Evolutionary conservation across 2,797 vertebrate genomes (phyloP), one percentile per base, ranked within the genome.

Genomic region (Arnoldichthys spilopterus): DNA sequence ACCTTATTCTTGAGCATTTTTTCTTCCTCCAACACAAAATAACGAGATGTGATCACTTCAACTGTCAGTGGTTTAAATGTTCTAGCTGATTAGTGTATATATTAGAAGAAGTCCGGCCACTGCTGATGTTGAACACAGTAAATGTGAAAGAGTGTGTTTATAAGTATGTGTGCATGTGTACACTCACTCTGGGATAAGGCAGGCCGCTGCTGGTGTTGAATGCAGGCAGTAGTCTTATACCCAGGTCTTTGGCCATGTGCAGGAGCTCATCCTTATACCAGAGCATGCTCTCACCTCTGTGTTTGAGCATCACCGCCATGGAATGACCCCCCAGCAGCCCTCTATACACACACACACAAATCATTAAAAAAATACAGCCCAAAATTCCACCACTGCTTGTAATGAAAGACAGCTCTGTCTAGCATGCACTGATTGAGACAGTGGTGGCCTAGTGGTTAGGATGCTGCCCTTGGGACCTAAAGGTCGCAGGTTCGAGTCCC

Each of bases 191-290:
- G 81, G 98, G 98, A 82, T 97, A 99, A 83, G 98, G 98, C 88
- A 99, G 94, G 88, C 98, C 98, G 77, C 98, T 99, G 90, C 96
- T 98, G 88, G 98, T 99, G 89, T 99, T 99, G 89, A 99, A 99
- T 71, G 98, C 98, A 37, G 98, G 98, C 78, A 99, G 87, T 78
- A 99, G 94, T 77, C 96, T 95, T 82, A 96, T 93, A 69, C 98
- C 98, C 71, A 99, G 84, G 0, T 99, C 96, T 91, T 97, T 98
- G 74, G 98, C 98, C 98, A 99, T 99, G 68, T 96, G 94, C 61
- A 99, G 93, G 80, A 99, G 96, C 82, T 98, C 97, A 56, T 96
- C 95, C 56, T 93, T 94, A 88, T 99, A 99, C 98, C 98, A 99
- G 84, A 94, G 94, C 98, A 99, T 99, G 80, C 91, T 84, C 59